Conservation (phyloP, 2,113 vertebrate species). For the Cynoglossus semilaevis region DNA sequence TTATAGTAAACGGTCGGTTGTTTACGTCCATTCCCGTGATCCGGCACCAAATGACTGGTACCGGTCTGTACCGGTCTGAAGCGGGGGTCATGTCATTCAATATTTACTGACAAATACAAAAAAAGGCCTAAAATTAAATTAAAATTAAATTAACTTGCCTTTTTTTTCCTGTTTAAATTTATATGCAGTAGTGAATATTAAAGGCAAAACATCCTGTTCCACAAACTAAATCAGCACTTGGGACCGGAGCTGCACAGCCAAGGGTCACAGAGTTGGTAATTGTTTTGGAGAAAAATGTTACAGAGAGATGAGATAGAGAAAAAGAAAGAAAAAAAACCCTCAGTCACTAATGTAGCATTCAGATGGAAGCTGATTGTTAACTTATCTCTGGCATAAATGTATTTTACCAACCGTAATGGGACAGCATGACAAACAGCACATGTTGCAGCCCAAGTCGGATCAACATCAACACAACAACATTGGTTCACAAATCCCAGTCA, state of each 20-base stretch:
- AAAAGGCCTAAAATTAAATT: too few relatives aligned
- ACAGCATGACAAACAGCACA: conserved; percentile 4
- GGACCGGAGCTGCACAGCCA: conserved; percentile 1
- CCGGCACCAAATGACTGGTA: too few relatives aligned
- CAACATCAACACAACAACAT: neutral
- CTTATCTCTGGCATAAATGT: neutral
- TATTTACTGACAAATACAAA: too few relatives aligned
- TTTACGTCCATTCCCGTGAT: too few relatives aligned
- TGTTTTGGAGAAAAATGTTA: conserved; percentile 6
- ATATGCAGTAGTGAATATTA: neutral
- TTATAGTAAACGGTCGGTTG: too few relatives aligned
- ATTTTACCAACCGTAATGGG: neutral
- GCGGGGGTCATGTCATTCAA: too few relatives aligned
- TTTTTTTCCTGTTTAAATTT: conserved; percentile 5
- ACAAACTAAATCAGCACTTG: neutral
- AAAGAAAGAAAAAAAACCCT: conserved; percentile 1
- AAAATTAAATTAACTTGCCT: too few relatives aligned
- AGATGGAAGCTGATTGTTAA: neutral
- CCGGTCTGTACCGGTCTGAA: too few relatives aligned
- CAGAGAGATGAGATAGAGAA: conserved; percentile 4
- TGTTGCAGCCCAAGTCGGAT: neutral
- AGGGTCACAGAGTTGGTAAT: conserved; percentile 5
- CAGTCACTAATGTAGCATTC: conserved; percentile 13
- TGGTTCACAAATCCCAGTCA: conserved; percentile 12
- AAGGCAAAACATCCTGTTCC: neutral